Evolutionary conservation across 1,140 invertebrate genomes (phyloP), one percentile per base, ranked within the genome.

Genomic region (Laupala kohalensis): DNA sequence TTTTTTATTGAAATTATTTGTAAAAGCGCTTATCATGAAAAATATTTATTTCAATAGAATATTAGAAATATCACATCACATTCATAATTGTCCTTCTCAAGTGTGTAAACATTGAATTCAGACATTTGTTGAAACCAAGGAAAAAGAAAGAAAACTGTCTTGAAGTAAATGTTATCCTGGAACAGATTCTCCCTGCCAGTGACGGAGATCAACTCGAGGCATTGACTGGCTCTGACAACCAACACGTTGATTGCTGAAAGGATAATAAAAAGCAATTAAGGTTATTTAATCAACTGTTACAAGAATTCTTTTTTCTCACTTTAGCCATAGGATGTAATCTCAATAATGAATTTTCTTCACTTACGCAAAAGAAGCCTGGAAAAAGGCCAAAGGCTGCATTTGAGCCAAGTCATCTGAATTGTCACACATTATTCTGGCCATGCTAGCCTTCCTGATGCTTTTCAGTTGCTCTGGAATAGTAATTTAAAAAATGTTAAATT

Each of bases 371-470:
- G 81, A 81, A 53, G 80, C 78, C 72, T 79, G 77, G 65, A 83
- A 76, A 73, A 87, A 86, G 6, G 80, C 83, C 25, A 84, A 76
- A 12, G 84, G 85, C 75, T 86, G 85, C 69, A 86, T 83, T 3
- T 79, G 75, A 13, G 77, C 75, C 69, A 86, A 79, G 64, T 83
- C 79, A 74, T 86, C 85, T 5, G 82, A 81, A 74, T 86, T 86
- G 78, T 87, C 85, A 75, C 87, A 88, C 26, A 88, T 73, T 15
- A 88, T 77, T 25, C 84, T 74, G 13, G 85, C 80, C 27, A 87
- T 75, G 72, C 81, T 83, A 5, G 81, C 77, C 74, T 86, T 85
- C 30, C 82, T 77, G 65, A 88, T 82, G 77, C 86, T 81, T 6
- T 80, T 74, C 72, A 87, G 77, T 80, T 87, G 86, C 25, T 77